Base-by-base conservation (phyloP, 2,797 vertebrate species). In the Hydrolagus colliei region DNA sequence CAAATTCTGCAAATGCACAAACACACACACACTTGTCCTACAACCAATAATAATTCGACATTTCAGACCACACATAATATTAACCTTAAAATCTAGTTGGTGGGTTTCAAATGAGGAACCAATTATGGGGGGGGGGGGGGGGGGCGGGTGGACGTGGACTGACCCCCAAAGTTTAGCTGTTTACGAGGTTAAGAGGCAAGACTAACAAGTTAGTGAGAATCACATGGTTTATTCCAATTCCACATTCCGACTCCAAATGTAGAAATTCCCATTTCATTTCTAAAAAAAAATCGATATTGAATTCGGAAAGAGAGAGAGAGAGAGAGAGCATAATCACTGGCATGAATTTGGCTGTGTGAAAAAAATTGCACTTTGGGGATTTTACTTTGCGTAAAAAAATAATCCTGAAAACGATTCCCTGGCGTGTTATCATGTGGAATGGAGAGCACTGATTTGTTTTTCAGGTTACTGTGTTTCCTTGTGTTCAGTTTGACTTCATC, bases 401-500 rank as follows among this genome's bases (percentile, higher is more conserved):
- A 93, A 90, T 90, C 91, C 88, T 88, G 89, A 94, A 95, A 94
- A 93, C 94, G 94, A 93, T 94, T 94, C 93, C 3, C 41, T 52
- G 41, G 3, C 2, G 41, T 52, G 41, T 52, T 3, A 52, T 52
- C 41, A 52, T 3, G 6, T 6, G 41, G 41, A 52, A 1, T 3
- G 6, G 41, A 52, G 41, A 1, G 41, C 2, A 52, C 6, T 52
- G 41, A 6, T 52, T 52, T 52, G 1, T 52, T 52, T 52, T 52
- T 1, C 41, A 52, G 41, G 41, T 3, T 6, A 52, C 41, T 3
- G 41, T 52, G 1, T 52, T 52, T 52, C 41, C 6, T 52, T 3
- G 6, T 1, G 41, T 52, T 52, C 41, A 52, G 41, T 52, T 52
- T 52, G 41, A 52, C 41, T 52, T 52, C 41, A 52, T 52, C 2